Evolutionary conservation across 2,888 invertebrate species (phyloP).

Genomic region (Phengaris arion): DNA sequence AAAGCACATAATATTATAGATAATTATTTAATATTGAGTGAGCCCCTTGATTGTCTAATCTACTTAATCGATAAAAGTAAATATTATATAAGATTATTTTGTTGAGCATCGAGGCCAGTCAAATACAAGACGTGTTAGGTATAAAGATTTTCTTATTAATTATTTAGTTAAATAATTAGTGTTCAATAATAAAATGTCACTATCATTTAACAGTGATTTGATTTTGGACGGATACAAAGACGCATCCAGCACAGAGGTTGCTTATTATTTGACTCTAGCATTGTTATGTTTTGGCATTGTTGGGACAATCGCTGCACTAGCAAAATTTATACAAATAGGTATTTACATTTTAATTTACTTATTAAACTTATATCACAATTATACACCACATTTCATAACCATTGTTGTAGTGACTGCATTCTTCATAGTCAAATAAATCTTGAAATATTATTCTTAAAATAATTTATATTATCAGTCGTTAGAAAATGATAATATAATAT

Average conservation of each 20-base stretch:
- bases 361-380: no score
- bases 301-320: background rate
- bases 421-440: no score
- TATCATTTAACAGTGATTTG: background rate
- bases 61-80: slow-evolving; percentile 28
- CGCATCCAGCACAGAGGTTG: background rate
- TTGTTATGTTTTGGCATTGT: background rate
- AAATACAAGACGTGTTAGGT: background rate
- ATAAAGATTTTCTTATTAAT: background rate
- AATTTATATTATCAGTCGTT: no score
- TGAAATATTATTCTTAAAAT: no score
- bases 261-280: background rate
- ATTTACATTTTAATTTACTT: background rate
- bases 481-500: no score
- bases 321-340: slow-evolving; percentile 22
- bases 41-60: slow-evolving; percentile 28
- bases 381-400: no score
- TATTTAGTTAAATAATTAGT: background rate
- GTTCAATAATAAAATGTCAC: background rate
- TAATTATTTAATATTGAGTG: background rate
- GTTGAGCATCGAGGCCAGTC: background rate
- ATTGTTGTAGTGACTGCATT: no score
- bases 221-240: background rate
- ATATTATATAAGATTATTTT: background rate
- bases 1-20: no score